Percentiles rank a stretch among this genome's conserved stretches.
Conservation (phyloP, 2,888 invertebrate species). For the Parnassius orleans region DNA sequence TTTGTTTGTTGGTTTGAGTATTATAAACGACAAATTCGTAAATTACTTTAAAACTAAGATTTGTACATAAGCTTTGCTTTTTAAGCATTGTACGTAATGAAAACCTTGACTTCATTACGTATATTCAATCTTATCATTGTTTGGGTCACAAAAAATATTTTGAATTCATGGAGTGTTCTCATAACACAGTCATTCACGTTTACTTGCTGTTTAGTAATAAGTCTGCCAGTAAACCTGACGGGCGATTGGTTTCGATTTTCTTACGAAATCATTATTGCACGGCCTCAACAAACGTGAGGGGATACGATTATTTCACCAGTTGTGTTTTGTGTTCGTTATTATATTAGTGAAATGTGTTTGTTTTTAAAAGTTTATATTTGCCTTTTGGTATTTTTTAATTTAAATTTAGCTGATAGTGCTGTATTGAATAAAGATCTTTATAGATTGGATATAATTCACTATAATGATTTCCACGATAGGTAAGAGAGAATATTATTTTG, state of each 20-base stretch:
- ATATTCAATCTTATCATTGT: conserved; percentile 18
- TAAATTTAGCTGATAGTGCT: conserved; percentile 36
- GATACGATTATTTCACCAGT: not conserved
- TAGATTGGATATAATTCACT: conserved; percentile 75
- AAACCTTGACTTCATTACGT: conserved; percentile 16
- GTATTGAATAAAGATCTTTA: conserved; percentile 53
- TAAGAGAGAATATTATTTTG: not conserved
- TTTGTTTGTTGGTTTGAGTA: too few relatives aligned
- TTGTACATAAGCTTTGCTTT: too few relatives aligned
- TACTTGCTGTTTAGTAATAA: conserved; percentile 17
- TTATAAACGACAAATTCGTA: too few relatives aligned
- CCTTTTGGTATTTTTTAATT: not conserved
- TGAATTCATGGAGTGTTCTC: conserved; percentile 7
- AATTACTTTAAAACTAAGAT: too few relatives aligned
- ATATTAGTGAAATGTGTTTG: conserved; percentile 4
- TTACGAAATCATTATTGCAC: conserved; percentile 3
- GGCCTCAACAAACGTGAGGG: not conserved
- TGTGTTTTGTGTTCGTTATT: not conserved
- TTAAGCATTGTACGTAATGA: not conserved
- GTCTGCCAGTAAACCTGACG: conserved; percentile 16
- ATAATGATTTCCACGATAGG: conserved; percentile 46
- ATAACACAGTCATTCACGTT: conserved; percentile 8
- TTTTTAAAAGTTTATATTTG: not conserved
- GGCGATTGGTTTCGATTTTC: conserved; percentile 5
- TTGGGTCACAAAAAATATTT: conserved; percentile 19